These are phyloP conservation scores for Anastrepha obliqua DNA, from an alignment of 1,140 invertebrate species.

Conservation along the genomic window DNA sequence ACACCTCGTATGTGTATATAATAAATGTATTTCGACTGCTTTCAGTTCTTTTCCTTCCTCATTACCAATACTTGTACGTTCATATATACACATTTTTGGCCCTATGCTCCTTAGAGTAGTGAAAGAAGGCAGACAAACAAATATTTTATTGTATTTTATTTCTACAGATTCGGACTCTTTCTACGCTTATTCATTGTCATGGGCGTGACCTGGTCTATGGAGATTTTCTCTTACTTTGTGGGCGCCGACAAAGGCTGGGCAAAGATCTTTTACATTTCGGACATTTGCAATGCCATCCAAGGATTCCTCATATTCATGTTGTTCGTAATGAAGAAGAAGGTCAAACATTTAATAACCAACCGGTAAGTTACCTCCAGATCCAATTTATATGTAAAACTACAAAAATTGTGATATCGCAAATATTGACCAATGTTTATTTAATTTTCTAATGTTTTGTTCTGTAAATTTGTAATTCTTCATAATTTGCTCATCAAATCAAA, in stretches of 20 bases:
- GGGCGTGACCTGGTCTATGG: conserved; percentile 84
- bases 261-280: conserved; percentile 76
- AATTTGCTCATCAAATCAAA: neutral
- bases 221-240: conserved; percentile 80
- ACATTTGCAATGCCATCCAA: conserved; percentile 76
- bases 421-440: neutral
- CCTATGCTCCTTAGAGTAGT: too few species aligned
- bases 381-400: conserved; percentile 44
- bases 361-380: conserved; percentile 69
- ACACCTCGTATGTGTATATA: too few species aligned
- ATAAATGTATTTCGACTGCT: too few species aligned
- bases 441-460: conserved; percentile 44
- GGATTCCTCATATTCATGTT: conserved; percentile 79
- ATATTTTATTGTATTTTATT: neutral
- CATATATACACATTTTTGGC: too few species aligned
- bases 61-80: too few species aligned
- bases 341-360: conserved; percentile 75
- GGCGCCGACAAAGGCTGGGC: conserved; percentile 67
- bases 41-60: too few species aligned
- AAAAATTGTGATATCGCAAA: conserved; percentile 22
- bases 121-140: too few species aligned
- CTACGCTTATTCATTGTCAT: conserved; percentile 84
- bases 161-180: conserved; percentile 80
- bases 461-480: conserved; percentile 33
- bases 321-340: conserved; percentile 79